Conservation (phyloP, 2,888 invertebrate genomes). For the Steinernema carpocapsae region DNA sequence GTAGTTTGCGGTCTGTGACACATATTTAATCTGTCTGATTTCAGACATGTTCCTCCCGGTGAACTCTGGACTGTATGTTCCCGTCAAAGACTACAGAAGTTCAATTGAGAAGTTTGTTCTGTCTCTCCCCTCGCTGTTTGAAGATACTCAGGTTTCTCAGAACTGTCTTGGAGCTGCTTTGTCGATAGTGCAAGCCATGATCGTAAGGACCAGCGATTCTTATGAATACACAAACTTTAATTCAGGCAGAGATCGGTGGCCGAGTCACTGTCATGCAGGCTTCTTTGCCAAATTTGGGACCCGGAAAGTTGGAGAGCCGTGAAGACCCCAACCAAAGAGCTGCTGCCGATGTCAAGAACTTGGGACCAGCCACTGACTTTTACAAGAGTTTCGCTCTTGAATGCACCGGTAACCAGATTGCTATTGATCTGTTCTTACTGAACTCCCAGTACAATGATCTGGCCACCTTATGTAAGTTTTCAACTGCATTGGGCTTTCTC, state of each 20-base stretch:
- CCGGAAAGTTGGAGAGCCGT: conserved; percentile 83
- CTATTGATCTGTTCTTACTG: conserved; percentile 88
- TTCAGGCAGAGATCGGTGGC: conserved; percentile 85
- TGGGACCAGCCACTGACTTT: conserved; percentile 95
- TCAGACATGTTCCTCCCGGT: conserved; percentile 90
- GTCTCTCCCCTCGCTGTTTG: conserved; percentile 75
- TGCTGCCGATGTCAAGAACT: conserved; percentile 73
- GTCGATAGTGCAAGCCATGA: conserved; percentile 75
- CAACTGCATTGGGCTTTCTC: conserved; percentile 21
- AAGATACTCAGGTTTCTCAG: conserved; percentile 75
- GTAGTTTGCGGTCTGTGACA: conserved; percentile 73
- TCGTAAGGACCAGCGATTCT: conserved; percentile 38
- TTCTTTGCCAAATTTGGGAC: conserved; percentile 78
- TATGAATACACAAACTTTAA: conserved; percentile 20
- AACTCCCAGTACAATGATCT: conserved; percentile 92
- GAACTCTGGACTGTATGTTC: conserved; percentile 89
- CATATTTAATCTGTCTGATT: too few relatives aligned
- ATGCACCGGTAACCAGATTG: conserved; percentile 79
- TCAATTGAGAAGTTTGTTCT: conserved; percentile 50
- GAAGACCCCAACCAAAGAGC: conserved; percentile 86
- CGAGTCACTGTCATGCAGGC: conserved; percentile 92
- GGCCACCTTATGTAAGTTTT: conserved; percentile 81
- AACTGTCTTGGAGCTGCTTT: conserved; percentile 90
- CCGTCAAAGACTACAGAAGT: conserved; percentile 83
- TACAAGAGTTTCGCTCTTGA: conserved; percentile 93